Evolutionary conservation across 2,113 vertebrate genomes (phyloP).

Genomic region (Hyaena hyaena): DNA sequence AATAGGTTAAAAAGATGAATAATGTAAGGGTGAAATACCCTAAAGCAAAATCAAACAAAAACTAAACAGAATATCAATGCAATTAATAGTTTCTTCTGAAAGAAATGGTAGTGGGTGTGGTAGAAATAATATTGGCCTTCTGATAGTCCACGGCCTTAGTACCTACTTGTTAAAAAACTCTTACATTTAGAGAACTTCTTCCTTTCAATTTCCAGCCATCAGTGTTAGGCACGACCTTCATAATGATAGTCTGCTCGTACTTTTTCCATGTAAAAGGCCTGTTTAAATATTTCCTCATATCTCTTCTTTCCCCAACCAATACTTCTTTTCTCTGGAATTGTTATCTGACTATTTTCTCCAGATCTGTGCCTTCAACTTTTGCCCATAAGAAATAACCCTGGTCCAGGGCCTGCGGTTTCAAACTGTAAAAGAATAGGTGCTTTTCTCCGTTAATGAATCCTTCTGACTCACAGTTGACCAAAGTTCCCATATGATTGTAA

Average conservation of each 20-base stretch:
- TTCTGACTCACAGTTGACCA: neutral
- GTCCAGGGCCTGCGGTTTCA: accelerated
- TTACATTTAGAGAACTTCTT: neutral
- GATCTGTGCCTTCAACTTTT: neutral
- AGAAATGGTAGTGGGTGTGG: too few species aligned
- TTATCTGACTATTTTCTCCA: neutral
- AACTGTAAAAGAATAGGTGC: neutral
- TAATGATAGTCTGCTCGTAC: neutral
- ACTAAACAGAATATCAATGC: neutral
- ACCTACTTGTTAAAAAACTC: neutral
- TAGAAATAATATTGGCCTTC: neutral
- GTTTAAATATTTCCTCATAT: neutral
- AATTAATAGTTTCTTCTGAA: neutral
- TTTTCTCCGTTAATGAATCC: neutral
- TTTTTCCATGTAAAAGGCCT: neutral
- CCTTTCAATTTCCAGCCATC: neutral
- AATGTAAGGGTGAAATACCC: neutral
- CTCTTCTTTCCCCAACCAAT: neutral
- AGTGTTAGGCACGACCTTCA: neutral
- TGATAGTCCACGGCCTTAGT: neutral
- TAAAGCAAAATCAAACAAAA: neutral
- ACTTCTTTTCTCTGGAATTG: neutral
- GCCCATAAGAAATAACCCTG: neutral
- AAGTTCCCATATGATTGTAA: neutral
- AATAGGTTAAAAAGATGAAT: neutral